Conservation (phyloP, 2,888 invertebrate genomes). For the Malthinus seriepunctatus region DNA sequence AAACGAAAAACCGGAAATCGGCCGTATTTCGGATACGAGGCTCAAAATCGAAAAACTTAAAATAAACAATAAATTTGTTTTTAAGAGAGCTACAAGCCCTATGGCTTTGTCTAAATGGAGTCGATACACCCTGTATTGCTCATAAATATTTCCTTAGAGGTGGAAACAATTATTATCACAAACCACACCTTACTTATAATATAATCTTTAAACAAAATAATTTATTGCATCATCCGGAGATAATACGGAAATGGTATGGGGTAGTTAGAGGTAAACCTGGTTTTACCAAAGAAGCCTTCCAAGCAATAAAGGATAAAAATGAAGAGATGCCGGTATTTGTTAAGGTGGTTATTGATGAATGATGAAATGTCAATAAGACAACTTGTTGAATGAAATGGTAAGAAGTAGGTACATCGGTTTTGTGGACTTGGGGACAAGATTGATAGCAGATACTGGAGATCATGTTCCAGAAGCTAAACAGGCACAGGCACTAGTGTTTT, state of each 20-base stretch:
- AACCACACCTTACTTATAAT: no score
- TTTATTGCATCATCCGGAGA: background rate
- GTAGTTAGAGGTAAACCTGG: background rate
- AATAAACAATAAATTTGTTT: no score
- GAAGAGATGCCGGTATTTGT: background rate
- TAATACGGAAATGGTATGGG: background rate
- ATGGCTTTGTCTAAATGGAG: no score
- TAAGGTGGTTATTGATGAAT: background rate
- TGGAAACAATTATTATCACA: no score
- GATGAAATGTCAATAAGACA: background rate
- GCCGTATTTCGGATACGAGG: no score
- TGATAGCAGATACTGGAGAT: no score
- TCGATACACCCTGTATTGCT: no score
- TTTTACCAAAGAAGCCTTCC: background rate
- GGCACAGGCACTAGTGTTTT: constrained; percentile 39
- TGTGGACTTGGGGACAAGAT: background rate
- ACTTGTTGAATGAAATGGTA: background rate
- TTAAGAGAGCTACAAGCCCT: no score
- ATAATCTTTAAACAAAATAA: no score
- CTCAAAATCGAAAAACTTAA: no score
- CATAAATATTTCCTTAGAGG: no score
- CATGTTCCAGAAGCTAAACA: constrained; percentile 30
- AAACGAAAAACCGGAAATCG: no score
- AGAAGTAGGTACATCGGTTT: background rate
- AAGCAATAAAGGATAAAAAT: background rate